phyloP scores from a whole-genome alignment of 1,140 invertebrate genomes.

The Sinella curviseta region DNA sequence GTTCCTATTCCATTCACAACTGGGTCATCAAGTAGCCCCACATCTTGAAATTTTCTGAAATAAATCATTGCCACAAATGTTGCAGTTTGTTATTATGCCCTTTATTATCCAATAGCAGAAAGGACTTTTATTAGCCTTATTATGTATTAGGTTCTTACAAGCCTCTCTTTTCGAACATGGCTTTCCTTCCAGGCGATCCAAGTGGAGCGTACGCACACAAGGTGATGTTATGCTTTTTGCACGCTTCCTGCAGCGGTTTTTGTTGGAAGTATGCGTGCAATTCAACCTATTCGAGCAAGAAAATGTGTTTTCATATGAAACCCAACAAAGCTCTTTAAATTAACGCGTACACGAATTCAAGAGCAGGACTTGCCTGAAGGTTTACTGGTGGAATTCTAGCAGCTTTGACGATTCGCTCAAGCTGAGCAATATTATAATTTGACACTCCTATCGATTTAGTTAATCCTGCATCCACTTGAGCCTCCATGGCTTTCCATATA shows the following conservation, averaged over 20 bases:
- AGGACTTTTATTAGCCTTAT: not conserved
- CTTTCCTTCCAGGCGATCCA: not conserved
- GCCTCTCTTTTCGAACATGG: not conserved
- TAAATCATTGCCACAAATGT: not conserved
- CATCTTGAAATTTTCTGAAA: constrained; percentile 18
- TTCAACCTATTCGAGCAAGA: no score
- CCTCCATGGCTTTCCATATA: constrained; percentile 67
- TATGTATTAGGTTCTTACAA: not conserved
- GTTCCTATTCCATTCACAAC: constrained; percentile 50
- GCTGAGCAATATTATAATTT: constrained; percentile 62
- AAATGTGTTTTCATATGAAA: no score
- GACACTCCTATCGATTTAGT: constrained; percentile 66
- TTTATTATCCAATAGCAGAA: not conserved
- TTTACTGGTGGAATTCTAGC: constrained; percentile 58
- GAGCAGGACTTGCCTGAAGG: no score
- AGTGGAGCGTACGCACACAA: not conserved
- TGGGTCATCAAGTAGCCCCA: constrained; percentile 49
- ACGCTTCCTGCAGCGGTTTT: not conserved
- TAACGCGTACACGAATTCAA: no score
- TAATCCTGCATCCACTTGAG: constrained; percentile 54
- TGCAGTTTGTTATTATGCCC: not conserved
- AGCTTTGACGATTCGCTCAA: constrained; percentile 57
- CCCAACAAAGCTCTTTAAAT: no score
- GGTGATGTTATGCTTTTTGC: not conserved
- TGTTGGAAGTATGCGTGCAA: constrained; percentile 17